Evolutionary conservation across 2,888 invertebrate genomes (phyloP).

Genomic region (Diadegma fenestrale): DNA sequence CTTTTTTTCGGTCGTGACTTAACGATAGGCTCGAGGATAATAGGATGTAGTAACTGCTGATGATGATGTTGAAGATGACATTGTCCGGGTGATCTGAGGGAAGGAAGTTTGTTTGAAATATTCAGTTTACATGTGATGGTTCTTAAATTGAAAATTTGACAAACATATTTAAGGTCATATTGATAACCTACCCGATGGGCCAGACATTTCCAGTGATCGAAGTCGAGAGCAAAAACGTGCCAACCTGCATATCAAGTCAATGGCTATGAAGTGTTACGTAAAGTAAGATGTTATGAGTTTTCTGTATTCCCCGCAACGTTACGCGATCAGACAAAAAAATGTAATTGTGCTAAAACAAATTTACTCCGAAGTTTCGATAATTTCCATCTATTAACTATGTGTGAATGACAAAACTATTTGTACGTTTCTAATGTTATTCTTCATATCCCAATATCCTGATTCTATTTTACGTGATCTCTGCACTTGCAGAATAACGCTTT

Average conservation of each 20-base stretch:
- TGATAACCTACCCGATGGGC: slow-evolving; percentile 65
- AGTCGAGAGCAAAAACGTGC: slow-evolving; percentile 71
- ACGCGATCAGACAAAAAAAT: neutral
- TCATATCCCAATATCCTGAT: too few species aligned
- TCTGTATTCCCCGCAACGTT: neutral
- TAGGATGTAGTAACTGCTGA: slow-evolving; percentile 68
- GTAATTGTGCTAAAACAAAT: neutral
- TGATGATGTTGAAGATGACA: slow-evolving; percentile 35
- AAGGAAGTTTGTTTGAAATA: slow-evolving; percentile 5
- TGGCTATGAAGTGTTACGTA: neutral
- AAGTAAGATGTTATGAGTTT: neutral
- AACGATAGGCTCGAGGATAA: slow-evolving; percentile 72
- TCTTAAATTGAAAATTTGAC: neutral
- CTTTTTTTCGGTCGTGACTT: slow-evolving; percentile 68
- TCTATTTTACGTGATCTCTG: too few species aligned
- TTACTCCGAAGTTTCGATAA: neutral
- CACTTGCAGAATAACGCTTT: too few species aligned
- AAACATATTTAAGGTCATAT: slow-evolving; percentile 21
- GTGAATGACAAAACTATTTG: neutral
- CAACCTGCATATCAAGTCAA: slow-evolving; percentile 41
- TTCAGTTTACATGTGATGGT: neutral
- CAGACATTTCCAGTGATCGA: slow-evolving; percentile 68
- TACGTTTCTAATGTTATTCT: neutral
- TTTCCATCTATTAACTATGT: neutral
- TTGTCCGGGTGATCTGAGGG: slow-evolving; percentile 37